Evolutionary conservation across 2,797 vertebrate genomes (phyloP), one percentile per base, ranked within the genome.

Genomic region (Falco rusticolus): DNA sequence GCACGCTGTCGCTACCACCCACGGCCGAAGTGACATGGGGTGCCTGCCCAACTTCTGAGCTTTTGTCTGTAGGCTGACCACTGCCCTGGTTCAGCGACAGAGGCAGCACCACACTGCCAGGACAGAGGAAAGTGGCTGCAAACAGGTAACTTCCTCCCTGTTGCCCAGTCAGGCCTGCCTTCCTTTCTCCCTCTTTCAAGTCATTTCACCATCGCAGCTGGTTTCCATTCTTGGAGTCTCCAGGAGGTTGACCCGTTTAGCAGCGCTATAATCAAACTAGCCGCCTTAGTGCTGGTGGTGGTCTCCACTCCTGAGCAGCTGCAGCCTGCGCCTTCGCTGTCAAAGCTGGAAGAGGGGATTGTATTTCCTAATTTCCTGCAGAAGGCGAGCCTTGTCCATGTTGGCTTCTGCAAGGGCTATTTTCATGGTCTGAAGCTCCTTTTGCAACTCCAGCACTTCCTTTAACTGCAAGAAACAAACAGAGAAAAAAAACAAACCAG

Each of bases 361-460:
- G 87, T 99, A 98, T 97, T 99, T 99, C 95, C 97, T 98, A 95
- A 99, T 95, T 97, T 99, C 99, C 97, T 98, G 97, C 81, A 99
- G 98, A 92, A 99, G 99, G 72, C 95, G 98, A 82, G 98, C 98
- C 97, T 98, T 98, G 76, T 99, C 99, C 48, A 97, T 88, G 96
- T 98, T 98, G 93, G 99, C 99, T 95, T 96, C 97, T 80, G 96
- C 97, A 61, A 99, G 98, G 80, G 99, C 98, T 47, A 97, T 94
- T 89, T 98, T 98, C 82, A 97, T 92, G n/a, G 97, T 98, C 69
- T 87, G 97, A 31, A 99, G 98, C 97, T 98, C 97, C 48, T 97
- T 98, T 64, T 98, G 98, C 97, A 99, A 56, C 88, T 97, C 85
- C 77, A 95, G 92, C 70, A 97, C 87, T 78, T 98, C 97, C 87